A percentile compares a stretch with the other conserved stretches of the same genome.
Evolutionary conservation across 2,888 invertebrate species (phyloP).

Genomic region (Ophion slaviceki): DNA sequence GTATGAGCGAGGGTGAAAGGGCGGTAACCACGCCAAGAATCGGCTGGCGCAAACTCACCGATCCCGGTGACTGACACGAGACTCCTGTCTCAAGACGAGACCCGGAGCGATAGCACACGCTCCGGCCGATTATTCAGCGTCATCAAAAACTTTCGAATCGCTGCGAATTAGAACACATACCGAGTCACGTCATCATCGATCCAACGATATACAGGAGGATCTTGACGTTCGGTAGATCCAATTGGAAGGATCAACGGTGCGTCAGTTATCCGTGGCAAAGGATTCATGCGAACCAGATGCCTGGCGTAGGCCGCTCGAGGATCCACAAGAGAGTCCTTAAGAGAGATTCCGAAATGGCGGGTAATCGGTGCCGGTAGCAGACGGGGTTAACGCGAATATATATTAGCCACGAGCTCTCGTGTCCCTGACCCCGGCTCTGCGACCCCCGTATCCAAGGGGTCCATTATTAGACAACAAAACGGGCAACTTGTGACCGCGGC

Average conservation of each 20-base stretch:
- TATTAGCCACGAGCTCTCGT: constrained; percentile 20
- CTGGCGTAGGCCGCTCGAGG: constrained; percentile 61
- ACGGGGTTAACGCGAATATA: constrained; percentile 73
- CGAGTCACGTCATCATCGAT: constrained; percentile 2
- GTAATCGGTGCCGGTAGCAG: constrained; percentile 83
- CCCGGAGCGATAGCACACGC: constrained; percentile 81
- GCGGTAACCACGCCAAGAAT: constrained; percentile 80
- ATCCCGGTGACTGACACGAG: constrained; percentile 87
- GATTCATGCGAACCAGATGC: constrained; percentile 73
- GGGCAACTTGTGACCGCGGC: not conserved
- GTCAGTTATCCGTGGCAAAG: constrained; percentile 1
- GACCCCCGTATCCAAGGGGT: constrained; percentile 46
- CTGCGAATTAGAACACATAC: not conserved
- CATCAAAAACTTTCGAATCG: not conserved
- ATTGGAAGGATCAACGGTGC: not conserved
- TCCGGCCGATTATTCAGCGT: constrained; percentile 60
- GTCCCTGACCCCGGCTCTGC: constrained; percentile 64
- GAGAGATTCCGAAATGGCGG: constrained; percentile 78
- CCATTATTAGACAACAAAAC: not conserved
- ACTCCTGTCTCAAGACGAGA: constrained; percentile 72
- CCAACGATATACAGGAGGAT: not conserved
- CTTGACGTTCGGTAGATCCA: not conserved
- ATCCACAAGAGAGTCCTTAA: constrained; percentile 67
- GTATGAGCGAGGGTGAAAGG: constrained; percentile 81
- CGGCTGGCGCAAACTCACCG: constrained; percentile 84